Evolutionary conservation across 1,140 invertebrate genomes (phyloP).

Genomic region (Branchinecta lindahli): DNA sequence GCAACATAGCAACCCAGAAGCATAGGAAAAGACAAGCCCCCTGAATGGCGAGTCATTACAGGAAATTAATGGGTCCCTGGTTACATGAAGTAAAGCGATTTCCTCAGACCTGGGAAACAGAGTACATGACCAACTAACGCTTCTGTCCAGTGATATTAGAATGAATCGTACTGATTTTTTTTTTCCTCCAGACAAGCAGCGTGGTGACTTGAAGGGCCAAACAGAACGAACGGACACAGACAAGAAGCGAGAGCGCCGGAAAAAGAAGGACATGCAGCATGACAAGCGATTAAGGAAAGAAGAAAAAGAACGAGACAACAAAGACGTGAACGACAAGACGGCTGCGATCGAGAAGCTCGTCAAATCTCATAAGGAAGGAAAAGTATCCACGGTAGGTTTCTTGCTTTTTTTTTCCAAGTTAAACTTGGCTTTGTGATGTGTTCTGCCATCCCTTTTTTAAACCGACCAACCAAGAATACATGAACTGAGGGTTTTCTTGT

Average conservation of each 20-base stretch:
- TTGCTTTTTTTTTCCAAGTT: not conserved
- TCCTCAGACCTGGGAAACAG: no score
- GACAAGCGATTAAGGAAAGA: conserved; percentile 35
- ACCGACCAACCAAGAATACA: no score
- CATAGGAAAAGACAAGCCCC: no score
- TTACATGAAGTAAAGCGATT: no score
- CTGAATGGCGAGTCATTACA: no score
- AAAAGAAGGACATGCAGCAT: conserved; percentile 67
- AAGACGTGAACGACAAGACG: conserved; percentile 30
- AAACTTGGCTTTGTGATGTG: not conserved
- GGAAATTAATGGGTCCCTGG: no score
- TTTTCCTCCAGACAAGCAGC: conserved; percentile 43
- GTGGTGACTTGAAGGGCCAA: conserved; percentile 58
- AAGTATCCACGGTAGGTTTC: conserved; percentile 40
- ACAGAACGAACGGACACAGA: conserved; percentile 68
- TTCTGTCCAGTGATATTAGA: no score
- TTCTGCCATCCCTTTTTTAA: not conserved
- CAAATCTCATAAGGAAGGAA: conserved; percentile 44
- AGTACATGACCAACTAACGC: no score
- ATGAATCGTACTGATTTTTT: no score
- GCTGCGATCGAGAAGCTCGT: conserved; percentile 39
- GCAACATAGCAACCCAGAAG: no score
- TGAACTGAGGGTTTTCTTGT: no score
- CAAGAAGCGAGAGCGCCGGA: conserved; percentile 68
- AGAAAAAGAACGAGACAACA: conserved; percentile 35